phyloP scores from a whole-genome alignment of 2,113 vertebrate species.

The Puffinus mauretanicus region DNA sequence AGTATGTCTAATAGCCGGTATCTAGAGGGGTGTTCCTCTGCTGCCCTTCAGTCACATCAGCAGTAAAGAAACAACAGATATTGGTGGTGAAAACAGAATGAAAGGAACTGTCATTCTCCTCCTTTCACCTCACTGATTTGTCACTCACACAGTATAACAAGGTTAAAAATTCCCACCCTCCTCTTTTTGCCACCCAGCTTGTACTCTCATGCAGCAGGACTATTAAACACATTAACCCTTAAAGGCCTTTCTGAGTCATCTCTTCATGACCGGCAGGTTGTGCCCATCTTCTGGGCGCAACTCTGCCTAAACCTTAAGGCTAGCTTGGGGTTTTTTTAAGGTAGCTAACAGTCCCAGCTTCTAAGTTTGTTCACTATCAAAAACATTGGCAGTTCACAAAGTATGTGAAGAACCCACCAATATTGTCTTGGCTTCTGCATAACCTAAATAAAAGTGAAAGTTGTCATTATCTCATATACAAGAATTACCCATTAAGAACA shows the following conservation, averaged over 20 bases:
- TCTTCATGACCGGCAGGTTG: not conserved
- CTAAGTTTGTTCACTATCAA: not conserved
- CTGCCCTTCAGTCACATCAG: not conserved
- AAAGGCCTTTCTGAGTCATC: not conserved
- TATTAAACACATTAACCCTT: not conserved
- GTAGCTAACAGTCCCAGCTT: not conserved
- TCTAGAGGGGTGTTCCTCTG: not conserved
- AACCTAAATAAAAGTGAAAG: not conserved
- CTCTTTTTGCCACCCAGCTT: not conserved
- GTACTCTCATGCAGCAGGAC: not conserved
- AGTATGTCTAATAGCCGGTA: not conserved
- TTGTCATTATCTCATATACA: not conserved
- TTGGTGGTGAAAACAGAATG: not conserved
- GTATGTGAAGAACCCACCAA: rapidly evolving
- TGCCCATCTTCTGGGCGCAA: not conserved
- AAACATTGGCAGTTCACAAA: not conserved
- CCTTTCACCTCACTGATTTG: not conserved
- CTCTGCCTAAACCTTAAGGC: not conserved
- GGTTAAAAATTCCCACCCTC: not conserved
- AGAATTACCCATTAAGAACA: not conserved
- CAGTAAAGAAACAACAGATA: not conserved
- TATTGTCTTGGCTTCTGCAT: not conserved
- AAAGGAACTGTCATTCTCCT: not conserved
- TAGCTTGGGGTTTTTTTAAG: not conserved
- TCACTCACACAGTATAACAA: not conserved